Conservation (phyloP, 2,888 invertebrate species). For the Frankliniella fusca region DNA sequence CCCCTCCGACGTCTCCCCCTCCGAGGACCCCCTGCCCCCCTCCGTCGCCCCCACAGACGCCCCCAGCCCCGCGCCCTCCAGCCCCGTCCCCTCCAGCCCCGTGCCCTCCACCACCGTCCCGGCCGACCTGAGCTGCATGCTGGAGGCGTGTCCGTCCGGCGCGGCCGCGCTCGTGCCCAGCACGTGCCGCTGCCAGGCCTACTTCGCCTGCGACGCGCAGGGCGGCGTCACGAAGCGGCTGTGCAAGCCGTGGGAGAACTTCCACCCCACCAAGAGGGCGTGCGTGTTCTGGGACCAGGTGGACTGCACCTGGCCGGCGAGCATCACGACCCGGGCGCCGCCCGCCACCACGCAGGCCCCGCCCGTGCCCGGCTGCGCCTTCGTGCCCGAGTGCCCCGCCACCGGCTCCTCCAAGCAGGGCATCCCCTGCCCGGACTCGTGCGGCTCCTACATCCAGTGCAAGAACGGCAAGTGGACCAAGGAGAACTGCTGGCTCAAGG, state of each 20-base stretch:
- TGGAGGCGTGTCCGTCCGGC: neutral
- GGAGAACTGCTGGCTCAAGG: neutral
- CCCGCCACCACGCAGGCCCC: neutral
- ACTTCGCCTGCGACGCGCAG: neutral
- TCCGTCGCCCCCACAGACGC: neutral
- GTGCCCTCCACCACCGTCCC: neutral
- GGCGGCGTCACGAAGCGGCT: neutral
- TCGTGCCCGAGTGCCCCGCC: neutral
- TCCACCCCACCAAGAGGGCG: neutral
- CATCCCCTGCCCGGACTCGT: neutral
- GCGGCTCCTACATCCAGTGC: conserved; percentile 13
- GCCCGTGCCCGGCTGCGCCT: conserved; percentile 9
- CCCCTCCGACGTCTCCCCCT: neutral
- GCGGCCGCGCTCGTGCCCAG: neutral
- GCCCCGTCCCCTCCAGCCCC: neutral
- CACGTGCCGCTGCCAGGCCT: neutral
- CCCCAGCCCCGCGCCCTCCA: neutral
- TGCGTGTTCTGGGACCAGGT: neutral
- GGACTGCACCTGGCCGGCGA: neutral
- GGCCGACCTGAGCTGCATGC: neutral
- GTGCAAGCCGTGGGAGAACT: neutral
- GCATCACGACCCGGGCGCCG: neutral
- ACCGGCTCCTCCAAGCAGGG: neutral
- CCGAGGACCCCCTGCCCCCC: neutral
- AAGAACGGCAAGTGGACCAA: neutral